Evolutionary conservation across 2,797 vertebrate species (phyloP).

Genomic region (Catamblyrhynchus diadema): DNA sequence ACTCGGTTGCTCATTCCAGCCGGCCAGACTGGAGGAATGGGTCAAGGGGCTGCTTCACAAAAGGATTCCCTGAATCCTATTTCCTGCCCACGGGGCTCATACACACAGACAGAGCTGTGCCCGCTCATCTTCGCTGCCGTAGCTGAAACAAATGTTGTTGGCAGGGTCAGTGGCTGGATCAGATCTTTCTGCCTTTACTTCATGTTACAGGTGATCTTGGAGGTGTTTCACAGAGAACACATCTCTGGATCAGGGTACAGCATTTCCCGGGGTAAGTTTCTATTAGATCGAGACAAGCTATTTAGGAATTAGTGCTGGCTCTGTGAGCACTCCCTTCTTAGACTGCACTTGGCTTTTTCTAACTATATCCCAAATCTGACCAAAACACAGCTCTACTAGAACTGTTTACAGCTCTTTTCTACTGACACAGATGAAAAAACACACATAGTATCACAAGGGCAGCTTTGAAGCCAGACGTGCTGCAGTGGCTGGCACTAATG

Average conservation of each 20-base stretch:
- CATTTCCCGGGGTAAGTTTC: neutral
- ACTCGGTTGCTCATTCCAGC: neutral
- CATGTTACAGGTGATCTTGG: neutral
- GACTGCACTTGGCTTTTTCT: neutral
- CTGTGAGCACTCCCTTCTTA: neutral
- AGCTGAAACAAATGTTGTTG: neutral
- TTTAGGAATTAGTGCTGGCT: neutral
- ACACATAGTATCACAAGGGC: neutral
- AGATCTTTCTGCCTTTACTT: neutral
- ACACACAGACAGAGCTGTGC: fast-evolving
- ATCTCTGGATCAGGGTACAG: neutral
- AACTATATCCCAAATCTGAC: neutral
- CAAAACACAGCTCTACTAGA: neutral
- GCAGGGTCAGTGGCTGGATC: neutral
- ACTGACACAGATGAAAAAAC: neutral
- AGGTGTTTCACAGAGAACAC: neutral
- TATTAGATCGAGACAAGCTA: neutral
- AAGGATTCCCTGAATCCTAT: neutral
- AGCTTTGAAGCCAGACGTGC: neutral
- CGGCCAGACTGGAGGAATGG: neutral
- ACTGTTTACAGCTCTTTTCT: neutral
- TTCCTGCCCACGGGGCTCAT: fast-evolving
- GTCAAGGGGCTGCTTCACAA: neutral
- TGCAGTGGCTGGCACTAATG: neutral
- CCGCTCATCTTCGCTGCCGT: fast-evolving